Conservation (phyloP, 2,113 vertebrate genomes). For the Caranx ignobilis region DNA sequence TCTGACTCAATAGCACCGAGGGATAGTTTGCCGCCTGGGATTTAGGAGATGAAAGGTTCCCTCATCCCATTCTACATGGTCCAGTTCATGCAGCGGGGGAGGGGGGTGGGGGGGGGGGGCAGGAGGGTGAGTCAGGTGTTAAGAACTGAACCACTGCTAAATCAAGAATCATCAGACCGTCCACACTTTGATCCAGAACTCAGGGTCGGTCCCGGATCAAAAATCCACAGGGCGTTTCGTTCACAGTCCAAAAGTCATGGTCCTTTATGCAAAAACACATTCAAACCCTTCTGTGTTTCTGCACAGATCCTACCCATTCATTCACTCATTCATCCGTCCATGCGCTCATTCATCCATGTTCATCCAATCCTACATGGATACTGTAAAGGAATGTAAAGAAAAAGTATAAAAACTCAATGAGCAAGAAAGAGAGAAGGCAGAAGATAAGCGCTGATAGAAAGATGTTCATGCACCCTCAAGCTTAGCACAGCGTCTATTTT, state of each 20-base stretch:
- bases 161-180: conserved; percentile 13
- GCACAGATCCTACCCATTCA: conserved; percentile 34
- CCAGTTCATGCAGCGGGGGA: conserved; percentile 34
- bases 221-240: conserved; percentile 1
- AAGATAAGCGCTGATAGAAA: conserved; percentile 50
- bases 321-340: conserved; percentile 29
- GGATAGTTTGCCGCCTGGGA: conserved; percentile 62
- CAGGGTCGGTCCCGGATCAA: conserved; percentile 14
- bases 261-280: conserved; percentile 41
- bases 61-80: conserved; percentile 11
- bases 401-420: conserved; percentile 44
- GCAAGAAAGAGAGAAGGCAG: conserved; percentile 36
- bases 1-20: conserved; percentile 81
- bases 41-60: conserved; percentile 46
- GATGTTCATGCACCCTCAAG: conserved; percentile 45
- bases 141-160: conserved; percentile 21
- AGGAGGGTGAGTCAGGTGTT: conserved; percentile 32
- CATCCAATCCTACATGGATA: conserved; percentile 1
- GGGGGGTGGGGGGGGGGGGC: background rate
- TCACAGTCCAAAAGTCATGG: conserved; percentile 36
- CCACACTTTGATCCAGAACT: conserved; percentile 26
- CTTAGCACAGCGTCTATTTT: conserved; percentile 62
- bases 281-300: conserved; percentile 34
- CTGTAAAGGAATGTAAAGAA: conserved; percentile 9
- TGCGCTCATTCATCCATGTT: conserved; percentile 35